Percentiles rank a stretch among this genome's conserved stretches.
These are phyloP conservation scores for Flexamia atlantica DNA, from an alignment of 2,888 invertebrate species.

Conservation along the genomic window DNA sequence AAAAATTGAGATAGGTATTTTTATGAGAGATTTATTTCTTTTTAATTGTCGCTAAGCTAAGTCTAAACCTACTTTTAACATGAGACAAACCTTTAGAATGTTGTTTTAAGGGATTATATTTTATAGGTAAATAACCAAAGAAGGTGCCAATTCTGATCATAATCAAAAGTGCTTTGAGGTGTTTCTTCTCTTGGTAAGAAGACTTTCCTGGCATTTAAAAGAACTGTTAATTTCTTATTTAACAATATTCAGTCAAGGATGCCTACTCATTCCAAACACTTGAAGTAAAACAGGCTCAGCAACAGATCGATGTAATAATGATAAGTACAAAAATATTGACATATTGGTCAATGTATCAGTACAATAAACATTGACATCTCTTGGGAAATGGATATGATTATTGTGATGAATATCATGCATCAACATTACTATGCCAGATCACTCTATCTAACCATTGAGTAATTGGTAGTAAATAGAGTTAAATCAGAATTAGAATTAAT, in stretches of 20 bases:
- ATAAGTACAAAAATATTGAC: background rate
- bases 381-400: too few species aligned
- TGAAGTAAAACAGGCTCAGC: too few species aligned
- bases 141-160: background rate
- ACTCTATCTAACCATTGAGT: too few species aligned
- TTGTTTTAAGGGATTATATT: background rate
- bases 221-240: background rate
- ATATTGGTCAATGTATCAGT: background rate
- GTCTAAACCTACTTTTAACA: too few species aligned
- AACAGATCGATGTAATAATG: background rate
- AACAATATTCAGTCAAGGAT: background rate
- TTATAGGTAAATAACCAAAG: constrained; percentile 17
- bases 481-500: too few species aligned
- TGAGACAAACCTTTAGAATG: background rate
- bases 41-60: too few species aligned
- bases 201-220: background rate
- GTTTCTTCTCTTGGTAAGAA: background rate
- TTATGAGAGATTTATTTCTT: too few species aligned
- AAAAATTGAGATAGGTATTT: too few species aligned
- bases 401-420: too few species aligned
- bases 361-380: too few species aligned
- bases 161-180: background rate
- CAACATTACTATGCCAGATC: too few species aligned
- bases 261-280: background rate
- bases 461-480: too few species aligned